Conservation (phyloP, 2,113 vertebrate species). For the Pipa parva region DNA sequence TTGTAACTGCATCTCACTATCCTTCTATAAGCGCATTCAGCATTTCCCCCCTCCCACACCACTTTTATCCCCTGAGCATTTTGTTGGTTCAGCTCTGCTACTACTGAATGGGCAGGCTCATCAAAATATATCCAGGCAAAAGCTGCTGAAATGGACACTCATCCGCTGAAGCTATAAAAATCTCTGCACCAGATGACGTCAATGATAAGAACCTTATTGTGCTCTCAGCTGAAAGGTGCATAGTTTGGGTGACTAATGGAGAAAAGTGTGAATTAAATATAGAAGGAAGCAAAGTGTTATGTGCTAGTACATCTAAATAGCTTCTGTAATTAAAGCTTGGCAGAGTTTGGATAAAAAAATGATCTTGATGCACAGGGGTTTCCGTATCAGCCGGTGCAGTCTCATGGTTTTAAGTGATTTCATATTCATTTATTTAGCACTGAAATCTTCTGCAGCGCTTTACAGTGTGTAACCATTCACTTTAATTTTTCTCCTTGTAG, state of each 20-base stretch:
- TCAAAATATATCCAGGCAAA: not conserved
- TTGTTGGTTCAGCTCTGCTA: constrained; percentile 34
- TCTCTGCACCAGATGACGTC: not conserved
- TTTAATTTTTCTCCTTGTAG: no score
- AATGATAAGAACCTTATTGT: constrained; percentile 3
- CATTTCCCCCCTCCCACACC: no score
- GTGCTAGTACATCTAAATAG: no score
- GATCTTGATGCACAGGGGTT: no score
- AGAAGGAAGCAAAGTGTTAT: no score
- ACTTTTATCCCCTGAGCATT: not conserved
- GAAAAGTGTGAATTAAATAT: not conserved
- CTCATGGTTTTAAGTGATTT: no score
- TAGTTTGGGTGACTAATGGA: not conserved
- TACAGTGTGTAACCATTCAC: no score
- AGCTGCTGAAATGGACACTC: constrained; percentile 17
- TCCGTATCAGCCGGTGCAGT: no score
- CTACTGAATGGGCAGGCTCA: constrained; percentile 17
- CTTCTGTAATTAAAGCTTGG: no score
- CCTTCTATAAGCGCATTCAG: constrained; percentile 9
- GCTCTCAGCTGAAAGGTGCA: not conserved
- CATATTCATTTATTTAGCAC: no score
- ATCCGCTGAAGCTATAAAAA: constrained; percentile 2
- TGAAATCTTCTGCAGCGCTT: no score
- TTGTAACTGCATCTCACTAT: constrained; percentile 14
- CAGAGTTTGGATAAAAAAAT: no score